Evolutionary conservation across 2,113 vertebrate species (phyloP), one percentile per base, ranked within the genome.

Genomic region (Myotis davidii): DNA sequence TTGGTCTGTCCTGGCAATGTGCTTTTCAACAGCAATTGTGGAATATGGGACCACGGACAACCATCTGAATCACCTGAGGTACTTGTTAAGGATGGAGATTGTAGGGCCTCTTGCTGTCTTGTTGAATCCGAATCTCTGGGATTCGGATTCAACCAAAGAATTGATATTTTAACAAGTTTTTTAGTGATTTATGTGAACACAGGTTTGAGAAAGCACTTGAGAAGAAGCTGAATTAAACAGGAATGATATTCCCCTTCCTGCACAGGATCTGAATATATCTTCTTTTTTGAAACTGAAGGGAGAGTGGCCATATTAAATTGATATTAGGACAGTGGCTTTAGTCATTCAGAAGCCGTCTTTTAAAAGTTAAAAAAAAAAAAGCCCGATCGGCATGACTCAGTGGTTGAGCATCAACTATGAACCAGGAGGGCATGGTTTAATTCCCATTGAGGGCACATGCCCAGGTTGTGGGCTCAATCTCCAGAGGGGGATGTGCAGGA

Each of bases 351-450:
- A 91, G 54, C 45, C 88, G 20, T 76, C 65, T 93, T 94, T 96
- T 92, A 48, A 93, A 94, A 87, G 13, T 72, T 59, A 27, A 74
- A 84, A 95, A 87, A 90, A 25, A 79, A 85, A 94, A 89, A 85
- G 59, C 9, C 23, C 4, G 1, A 61, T 25, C 0, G 1, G 59
- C 59, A 61, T 27, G 3, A 25, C 59, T 10, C 59, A 61, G 23
- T 61, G 59, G 59, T 27, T 61, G 59, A 27, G 59, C 25, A 3
- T 61, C 59, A 61, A 61, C 3, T 27, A 61, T 61, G 59, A 61
- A 61, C 23, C 59, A 61, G 59, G 25, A 61, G 59, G 59, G 27
- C 59, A 61, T 61, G 23, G 23, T 61, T 61, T 9, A 0, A 27
- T 27, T 11, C 25, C 25, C 59, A 61, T 23, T 61, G 59, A 27